Conservation (phyloP, 2,888 invertebrate genomes). For the Lycophotia porphyrea region DNA sequence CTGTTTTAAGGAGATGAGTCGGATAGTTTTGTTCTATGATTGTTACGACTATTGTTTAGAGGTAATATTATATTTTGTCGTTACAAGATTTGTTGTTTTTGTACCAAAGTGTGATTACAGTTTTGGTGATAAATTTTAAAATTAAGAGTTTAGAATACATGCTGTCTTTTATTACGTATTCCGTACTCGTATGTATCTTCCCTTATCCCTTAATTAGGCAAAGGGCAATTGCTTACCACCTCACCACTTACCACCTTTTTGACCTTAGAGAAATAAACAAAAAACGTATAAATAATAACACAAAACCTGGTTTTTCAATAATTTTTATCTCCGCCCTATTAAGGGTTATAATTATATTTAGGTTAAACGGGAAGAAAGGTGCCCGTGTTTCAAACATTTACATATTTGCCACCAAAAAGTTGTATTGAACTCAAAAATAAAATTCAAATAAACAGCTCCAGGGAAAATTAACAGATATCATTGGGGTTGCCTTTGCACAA, state of each 20-base stretch:
- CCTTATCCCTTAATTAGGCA: too few species aligned
- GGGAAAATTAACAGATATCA: conserved; percentile 21
- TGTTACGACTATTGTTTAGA: conserved; percentile 76
- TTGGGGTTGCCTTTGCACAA: conserved; percentile 11
- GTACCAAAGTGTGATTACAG: conserved; percentile 82
- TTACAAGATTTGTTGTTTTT: conserved; percentile 80
- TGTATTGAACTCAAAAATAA: conserved; percentile 34
- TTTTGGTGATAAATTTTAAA: conserved; percentile 79
- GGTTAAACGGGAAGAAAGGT: conserved; percentile 21
- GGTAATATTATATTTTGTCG: conserved; percentile 74
- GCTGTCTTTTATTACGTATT: conserved; percentile 46
- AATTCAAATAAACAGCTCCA: conserved; percentile 44
- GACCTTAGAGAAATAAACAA: too few species aligned
- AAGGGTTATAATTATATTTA: conserved; percentile 16
- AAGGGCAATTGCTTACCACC: too few species aligned
- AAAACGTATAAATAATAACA: too few species aligned
- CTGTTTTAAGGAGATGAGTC: conserved; percentile 64
- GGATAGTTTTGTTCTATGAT: conserved; percentile 69
- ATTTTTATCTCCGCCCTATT: too few species aligned
- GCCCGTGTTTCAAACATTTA: conserved; percentile 35
- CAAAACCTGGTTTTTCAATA: too few species aligned
- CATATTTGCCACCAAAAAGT: conserved; percentile 38
- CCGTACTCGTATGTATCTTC: not conserved
- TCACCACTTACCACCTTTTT: too few species aligned
- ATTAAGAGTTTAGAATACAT: conserved; percentile 74